Evolutionary conservation across 1,140 invertebrate genomes (phyloP).

Genomic region (Ceratosolen solmsi): DNA sequence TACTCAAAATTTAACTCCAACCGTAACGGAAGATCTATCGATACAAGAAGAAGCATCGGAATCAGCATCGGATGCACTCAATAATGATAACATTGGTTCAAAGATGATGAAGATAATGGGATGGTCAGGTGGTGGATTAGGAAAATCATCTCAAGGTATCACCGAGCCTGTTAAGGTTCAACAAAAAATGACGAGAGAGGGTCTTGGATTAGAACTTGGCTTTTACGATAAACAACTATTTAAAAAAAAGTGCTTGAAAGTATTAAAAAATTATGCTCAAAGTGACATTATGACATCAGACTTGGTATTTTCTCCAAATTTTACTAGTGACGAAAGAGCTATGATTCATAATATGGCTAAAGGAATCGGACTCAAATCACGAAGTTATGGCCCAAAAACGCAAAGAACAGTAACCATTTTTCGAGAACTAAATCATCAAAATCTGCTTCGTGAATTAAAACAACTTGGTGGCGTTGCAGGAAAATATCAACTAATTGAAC

Average conservation of each 20-base stretch:
- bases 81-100: conserved; percentile 77
- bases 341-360: conserved; percentile 76
- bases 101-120: conserved; percentile 87
- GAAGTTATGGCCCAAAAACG: conserved; percentile 63
- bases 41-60: neutral
- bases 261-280: conserved; percentile 71
- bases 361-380: conserved; percentile 66
- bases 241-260: conserved; percentile 62
- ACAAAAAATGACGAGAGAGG: conserved; percentile 63
- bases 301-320: conserved; percentile 80
- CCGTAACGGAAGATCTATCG: conserved; percentile 12
- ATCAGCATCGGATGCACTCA: neutral
- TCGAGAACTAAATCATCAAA: conserved; percentile 61
- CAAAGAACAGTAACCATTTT: conserved; percentile 64
- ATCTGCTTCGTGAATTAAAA: conserved; percentile 62
- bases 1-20: conserved; percentile 49
- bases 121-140: conserved; percentile 85
- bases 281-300: conserved; percentile 75
- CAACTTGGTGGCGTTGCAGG: conserved; percentile 61
- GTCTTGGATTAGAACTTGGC: conserved; percentile 63
- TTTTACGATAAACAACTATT: conserved; percentile 66
- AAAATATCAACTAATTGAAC: conserved; percentile 66
- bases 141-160: conserved; percentile 81
- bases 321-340: conserved; percentile 81
- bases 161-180: conserved; percentile 77